Evolutionary conservation across 2,888 invertebrate species (phyloP).

Genomic region (Euspilapteryx auroguttella): DNA sequence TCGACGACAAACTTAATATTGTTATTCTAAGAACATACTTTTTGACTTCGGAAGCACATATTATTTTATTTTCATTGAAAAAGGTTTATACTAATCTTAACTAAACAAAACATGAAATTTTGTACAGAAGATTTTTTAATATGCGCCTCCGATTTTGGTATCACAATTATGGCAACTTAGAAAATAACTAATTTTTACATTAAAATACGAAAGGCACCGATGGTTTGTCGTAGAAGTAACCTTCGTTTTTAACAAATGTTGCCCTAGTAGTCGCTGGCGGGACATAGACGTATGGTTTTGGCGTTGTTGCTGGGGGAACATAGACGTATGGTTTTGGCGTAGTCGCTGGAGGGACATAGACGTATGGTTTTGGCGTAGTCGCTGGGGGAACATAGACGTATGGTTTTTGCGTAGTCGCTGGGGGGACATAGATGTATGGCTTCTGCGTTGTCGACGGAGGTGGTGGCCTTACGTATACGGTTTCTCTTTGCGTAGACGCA

Average conservation of each 20-base stretch:
- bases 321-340: conserved; percentile 14
- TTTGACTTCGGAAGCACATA: no score
- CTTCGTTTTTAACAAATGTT: conserved; percentile 33
- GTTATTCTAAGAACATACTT: not conserved
- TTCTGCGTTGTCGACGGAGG: conserved; percentile 9
- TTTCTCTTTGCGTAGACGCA: conserved; percentile 8
- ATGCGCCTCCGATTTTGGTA: conserved; percentile 25
- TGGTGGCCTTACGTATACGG: no score
- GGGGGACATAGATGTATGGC: conserved; percentile 2
- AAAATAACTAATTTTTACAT: conserved; percentile 13
- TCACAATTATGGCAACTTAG: conserved; percentile 49
- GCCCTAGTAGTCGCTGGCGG: conserved; percentile 19
- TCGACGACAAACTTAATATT: not conserved
- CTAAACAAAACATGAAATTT: not conserved
- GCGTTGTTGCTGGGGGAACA: conserved; percentile 16
- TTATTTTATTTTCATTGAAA: no score
- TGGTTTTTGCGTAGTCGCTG: conserved; percentile 11
- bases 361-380: conserved; percentile 9
- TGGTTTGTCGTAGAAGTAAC: conserved; percentile 48
- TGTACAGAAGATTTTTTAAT: not conserved
- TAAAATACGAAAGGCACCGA: conserved; percentile 42
- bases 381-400: conserved; percentile 10
- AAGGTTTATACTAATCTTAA: not conserved
- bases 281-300: conserved; percentile 11
- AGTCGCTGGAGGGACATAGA: conserved; percentile 14